A percentile compares a stretch with the other conserved stretches of the same genome.
Conservation (phyloP, 1,140 invertebrate species). For the Pogonus chalceus region DNA sequence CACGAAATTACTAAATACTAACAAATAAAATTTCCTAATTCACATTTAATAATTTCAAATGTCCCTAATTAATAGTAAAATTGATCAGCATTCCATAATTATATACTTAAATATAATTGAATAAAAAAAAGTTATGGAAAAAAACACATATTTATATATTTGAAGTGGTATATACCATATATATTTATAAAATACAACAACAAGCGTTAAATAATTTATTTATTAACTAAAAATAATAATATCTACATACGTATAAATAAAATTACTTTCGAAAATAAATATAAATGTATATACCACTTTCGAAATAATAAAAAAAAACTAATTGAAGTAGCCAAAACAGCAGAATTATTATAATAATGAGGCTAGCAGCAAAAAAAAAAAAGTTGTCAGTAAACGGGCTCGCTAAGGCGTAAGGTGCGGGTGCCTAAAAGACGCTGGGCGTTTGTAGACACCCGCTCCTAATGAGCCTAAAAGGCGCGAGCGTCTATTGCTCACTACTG, state of each 20-base stretch:
- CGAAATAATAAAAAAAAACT: too few species aligned
- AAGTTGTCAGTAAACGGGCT: constrained; percentile 14
- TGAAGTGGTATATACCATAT: too few species aligned
- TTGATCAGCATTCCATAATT: constrained; percentile 3
- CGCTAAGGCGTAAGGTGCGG: constrained; percentile 13
- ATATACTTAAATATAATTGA: too few species aligned
- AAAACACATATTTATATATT: too few species aligned
- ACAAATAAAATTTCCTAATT: not conserved
- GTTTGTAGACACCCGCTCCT: not conserved
- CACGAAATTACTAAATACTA: not conserved
- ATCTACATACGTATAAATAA: too few species aligned
- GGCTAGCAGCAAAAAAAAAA: too few species aligned
- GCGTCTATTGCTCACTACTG: constrained; percentile 36
- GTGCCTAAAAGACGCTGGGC: constrained; percentile 14
- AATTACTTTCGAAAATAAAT: too few species aligned
- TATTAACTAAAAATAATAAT: too few species aligned
- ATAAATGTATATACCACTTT: too few species aligned
- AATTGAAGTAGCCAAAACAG: not conserved
- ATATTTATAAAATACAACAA: too few species aligned
- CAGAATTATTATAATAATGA: not conserved
- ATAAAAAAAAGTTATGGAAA: too few species aligned
- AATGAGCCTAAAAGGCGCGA: constrained; percentile 24
- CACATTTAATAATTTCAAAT: not conserved
- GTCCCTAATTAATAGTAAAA: not conserved
- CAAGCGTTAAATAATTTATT: too few species aligned